phyloP scores from a whole-genome alignment of 2,113 vertebrate genomes.

The Colistium nudipinnis region DNA sequence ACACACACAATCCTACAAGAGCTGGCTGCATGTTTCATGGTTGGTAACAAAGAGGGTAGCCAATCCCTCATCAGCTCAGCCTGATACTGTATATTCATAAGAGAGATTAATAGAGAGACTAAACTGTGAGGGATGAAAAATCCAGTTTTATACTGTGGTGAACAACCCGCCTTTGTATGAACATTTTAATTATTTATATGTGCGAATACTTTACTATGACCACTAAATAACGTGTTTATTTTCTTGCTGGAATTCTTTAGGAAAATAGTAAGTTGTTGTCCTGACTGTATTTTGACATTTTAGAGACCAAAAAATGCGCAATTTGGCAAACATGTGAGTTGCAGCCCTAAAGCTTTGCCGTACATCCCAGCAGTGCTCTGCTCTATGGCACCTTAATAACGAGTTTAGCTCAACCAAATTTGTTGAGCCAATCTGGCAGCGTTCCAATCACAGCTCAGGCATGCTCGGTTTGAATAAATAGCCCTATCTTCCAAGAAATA shows the following conservation, averaged over 20 bases:
- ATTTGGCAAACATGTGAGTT: not conserved
- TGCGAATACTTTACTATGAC: no score
- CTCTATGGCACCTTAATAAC: not conserved
- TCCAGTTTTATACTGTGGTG: not conserved
- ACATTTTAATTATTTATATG: not conserved
- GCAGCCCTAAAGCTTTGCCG: not conserved
- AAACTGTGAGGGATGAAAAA: constrained; percentile 2
- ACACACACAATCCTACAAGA: not conserved
- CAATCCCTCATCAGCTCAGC: constrained; percentile 5
- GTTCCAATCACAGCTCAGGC: constrained; percentile 33
- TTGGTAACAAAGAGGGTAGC: constrained; percentile 6
- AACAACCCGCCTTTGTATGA: not conserved
- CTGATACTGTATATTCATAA: constrained; percentile 4
- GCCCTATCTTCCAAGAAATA: constrained; percentile 65
- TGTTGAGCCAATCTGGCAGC: constrained; percentile 39
- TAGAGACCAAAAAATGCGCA: not conserved
- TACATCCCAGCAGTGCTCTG: not conserved
- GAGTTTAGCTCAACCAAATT: constrained; percentile 17
- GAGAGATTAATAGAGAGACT: not conserved
- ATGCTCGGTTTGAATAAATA: constrained; percentile 56
- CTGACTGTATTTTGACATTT: not conserved
- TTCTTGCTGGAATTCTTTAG: no score
- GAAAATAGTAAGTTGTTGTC: not conserved
- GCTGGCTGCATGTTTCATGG: not conserved
- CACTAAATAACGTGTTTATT: no score